phyloP scores from a whole-genome alignment of 2,888 invertebrate species.

The Drosophila sordidula region DNA sequence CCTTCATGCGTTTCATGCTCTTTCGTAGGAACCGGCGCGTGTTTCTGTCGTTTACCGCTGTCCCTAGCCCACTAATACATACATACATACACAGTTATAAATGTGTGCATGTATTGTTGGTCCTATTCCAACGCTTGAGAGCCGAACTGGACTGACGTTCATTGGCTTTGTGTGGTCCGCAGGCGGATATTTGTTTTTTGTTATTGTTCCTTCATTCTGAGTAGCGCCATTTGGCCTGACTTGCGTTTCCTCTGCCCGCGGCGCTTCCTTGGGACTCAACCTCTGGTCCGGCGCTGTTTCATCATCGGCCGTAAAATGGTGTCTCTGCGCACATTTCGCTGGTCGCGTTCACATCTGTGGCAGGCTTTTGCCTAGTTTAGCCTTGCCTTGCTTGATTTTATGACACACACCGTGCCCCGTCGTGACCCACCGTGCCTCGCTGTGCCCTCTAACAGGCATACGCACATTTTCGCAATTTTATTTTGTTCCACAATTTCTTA shows the following conservation, averaged over 20 bases:
- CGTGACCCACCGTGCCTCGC: constrained; percentile 5
- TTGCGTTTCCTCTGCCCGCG: constrained; percentile 29
- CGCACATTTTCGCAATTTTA: constrained; percentile 66
- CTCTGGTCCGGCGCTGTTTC: constrained; percentile 22
- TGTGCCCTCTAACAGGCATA: constrained; percentile 18
- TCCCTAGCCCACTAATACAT: not conserved
- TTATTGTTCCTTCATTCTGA: constrained; percentile 72
- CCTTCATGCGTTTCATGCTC: constrained; percentile 8
- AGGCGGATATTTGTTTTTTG: constrained; percentile 71
- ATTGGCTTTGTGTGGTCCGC: constrained; percentile 64
- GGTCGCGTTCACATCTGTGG: constrained; percentile 59
- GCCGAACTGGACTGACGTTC: constrained; percentile 57
- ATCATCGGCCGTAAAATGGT: constrained; percentile 68
- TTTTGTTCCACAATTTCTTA: constrained; percentile 69
- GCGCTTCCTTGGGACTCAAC: not conserved
- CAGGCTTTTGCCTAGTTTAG: constrained; percentile 48
- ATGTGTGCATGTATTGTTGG: not conserved
- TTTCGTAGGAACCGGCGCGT: constrained; percentile 25
- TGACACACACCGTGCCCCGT: constrained; percentile 23
- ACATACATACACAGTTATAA: not conserved
- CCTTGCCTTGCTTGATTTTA: constrained; percentile 46
- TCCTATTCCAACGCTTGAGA: constrained; percentile 23
- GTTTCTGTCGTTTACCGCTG: constrained; percentile 15
- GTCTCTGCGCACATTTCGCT: constrained; percentile 68
- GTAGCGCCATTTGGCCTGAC: constrained; percentile 51